Conservation (phyloP, 2,888 invertebrate genomes). For the Sinotaia quadrata region DNA sequence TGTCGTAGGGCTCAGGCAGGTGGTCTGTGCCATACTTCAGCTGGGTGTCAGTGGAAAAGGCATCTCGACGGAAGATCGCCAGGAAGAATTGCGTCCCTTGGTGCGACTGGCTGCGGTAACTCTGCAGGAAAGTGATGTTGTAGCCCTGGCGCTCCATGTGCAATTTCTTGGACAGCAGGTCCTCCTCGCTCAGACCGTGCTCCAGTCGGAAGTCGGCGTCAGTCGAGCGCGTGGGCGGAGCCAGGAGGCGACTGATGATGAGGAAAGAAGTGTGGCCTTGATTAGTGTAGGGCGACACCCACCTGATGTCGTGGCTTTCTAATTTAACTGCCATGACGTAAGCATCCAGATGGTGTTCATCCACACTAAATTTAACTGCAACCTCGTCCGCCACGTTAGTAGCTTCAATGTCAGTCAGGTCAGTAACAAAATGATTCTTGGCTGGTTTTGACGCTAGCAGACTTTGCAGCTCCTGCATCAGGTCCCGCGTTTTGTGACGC, state of each 20-base stretch:
- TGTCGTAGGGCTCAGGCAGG: constrained; percentile 58
- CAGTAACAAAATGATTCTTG: constrained; percentile 47
- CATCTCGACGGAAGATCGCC: constrained; percentile 52
- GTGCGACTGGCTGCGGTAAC: constrained; percentile 52
- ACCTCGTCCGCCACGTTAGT: constrained; percentile 39
- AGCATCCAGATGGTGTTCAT: constrained; percentile 62
- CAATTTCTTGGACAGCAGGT: constrained; percentile 50
- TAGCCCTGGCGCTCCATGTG: constrained; percentile 52
- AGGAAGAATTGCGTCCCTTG: constrained; percentile 46
- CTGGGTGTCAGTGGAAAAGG: constrained; percentile 48
- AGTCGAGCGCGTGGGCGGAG: neutral
- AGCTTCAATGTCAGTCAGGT: constrained; percentile 56
- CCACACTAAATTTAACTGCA: constrained; percentile 52
- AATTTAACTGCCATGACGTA: constrained; percentile 56
- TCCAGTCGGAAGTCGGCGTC: constrained; percentile 47
- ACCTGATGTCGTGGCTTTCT: constrained; percentile 54
- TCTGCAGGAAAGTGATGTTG: constrained; percentile 64
- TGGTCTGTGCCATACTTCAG: constrained; percentile 60
- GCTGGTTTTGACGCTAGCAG: constrained; percentile 25
- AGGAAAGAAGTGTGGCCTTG: constrained; percentile 53
- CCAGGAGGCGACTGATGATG: constrained; percentile 47
- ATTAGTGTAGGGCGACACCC: constrained; percentile 59
- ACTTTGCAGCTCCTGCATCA: constrained; percentile 40
- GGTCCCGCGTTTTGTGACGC: constrained; percentile 47
- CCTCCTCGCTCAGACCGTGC: constrained; percentile 52